Base-by-base conservation (phyloP, 2,113 vertebrate species). In the Tragulus kanchil region DNA sequence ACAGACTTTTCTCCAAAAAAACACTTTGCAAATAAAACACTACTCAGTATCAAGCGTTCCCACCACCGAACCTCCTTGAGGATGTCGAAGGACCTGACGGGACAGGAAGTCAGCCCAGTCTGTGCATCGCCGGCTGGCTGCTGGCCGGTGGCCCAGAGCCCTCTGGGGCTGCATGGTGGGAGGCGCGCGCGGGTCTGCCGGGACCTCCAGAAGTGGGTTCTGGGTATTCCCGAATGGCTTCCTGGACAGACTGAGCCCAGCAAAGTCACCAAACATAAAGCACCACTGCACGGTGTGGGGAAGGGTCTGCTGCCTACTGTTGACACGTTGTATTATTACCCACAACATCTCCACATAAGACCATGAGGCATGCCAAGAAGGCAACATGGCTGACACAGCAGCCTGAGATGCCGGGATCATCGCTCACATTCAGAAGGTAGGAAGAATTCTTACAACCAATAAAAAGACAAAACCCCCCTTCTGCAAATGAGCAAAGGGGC, bases 21-120 rank as follows among this genome's bases (percentile, higher is more conserved):
- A 64, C 61, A 59, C 28, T 17, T 16, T 83, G 21, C 54, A 86
- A 17, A 71, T 28, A 73, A 31, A 71, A 56, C 73, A 28, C 15
- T 9, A 11, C 21, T n/a, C 17, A 21, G 25, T 11, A 13, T 28
- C 23, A 26, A 6, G 9, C 12, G 36, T 86, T n/a, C n/a, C n/a
- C n/a, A n/a, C n/a, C n/a, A n/a, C n/a, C 10, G 99, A 1, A 99
- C 99, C 71, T 99, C 99, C 97, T 99, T 99, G 61, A 99, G 99
- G 94, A 99, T 99, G 97, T 99, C 99, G 98, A 64, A 99, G 99
- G 16, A 99, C 99, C 99, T 99, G 62, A 8, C 36, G 65, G 69
- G 19, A 45, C 19, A 3, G 67, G n/a, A 36, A 7, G 69, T 71
- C 28, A 5, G 0, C 36, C 69, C 11, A 45, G 11, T 6, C 5